phyloP scores from a whole-genome alignment of 2,113 vertebrate species.

The Columba janthina region DNA sequence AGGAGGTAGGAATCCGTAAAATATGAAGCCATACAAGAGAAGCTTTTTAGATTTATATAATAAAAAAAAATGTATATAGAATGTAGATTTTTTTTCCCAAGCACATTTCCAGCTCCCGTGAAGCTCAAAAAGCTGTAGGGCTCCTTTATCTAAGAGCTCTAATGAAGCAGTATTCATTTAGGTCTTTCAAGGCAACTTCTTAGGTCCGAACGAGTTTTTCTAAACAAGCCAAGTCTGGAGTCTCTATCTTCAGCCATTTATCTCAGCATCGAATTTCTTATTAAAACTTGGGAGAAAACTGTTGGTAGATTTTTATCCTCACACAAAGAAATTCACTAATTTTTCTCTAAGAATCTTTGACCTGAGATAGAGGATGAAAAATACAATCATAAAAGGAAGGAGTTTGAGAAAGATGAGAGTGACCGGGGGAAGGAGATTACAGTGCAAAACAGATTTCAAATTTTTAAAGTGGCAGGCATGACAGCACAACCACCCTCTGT shows the following conservation, averaged over 20 bases:
- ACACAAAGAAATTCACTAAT: neutral
- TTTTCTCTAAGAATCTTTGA: neutral
- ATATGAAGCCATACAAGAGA: neutral
- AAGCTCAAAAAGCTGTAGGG: neutral
- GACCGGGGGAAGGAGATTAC: neutral
- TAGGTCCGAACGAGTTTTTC: neutral
- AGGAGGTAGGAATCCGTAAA: neutral
- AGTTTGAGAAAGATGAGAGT: neutral
- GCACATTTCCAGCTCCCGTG: neutral
- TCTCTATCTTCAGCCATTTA: neutral
- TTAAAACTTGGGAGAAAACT: neutral
- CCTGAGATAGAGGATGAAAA: neutral
- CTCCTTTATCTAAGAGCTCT: neutral
- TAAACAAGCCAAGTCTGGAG: neutral
- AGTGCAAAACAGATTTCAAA: neutral
- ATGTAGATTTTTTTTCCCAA: neutral
- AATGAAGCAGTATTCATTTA: neutral
- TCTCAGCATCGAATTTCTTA: constrained; percentile 1
- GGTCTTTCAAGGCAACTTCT: neutral
- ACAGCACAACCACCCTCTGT: neutral
- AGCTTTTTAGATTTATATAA: neutral
- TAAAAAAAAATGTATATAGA: neutral
- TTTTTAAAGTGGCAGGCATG: neutral
- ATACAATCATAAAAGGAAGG: neutral
- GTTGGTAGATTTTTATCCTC: neutral